Conservation (phyloP, 1,140 invertebrate genomes). For the Yoshiicerus persimilis region DNA sequence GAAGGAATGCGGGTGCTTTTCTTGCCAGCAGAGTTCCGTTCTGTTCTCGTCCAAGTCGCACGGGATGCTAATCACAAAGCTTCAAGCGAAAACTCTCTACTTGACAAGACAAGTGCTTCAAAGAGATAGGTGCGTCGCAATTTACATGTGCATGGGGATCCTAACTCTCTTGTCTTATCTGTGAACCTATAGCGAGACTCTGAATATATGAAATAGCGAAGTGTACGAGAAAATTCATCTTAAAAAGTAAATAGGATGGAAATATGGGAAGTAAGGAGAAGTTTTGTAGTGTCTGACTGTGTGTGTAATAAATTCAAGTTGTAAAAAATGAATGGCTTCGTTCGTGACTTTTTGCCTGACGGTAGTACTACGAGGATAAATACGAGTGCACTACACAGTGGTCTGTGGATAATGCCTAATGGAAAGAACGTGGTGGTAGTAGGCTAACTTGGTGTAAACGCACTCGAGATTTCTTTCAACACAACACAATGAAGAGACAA, state of each 20-base stretch:
- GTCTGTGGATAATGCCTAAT: not conserved
- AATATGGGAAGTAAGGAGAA: not conserved
- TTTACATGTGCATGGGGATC: not conserved
- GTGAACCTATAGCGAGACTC: too few species aligned
- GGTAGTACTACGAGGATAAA: not conserved
- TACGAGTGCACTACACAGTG: not conserved
- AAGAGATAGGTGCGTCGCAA: not conserved
- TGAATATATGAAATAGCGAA: not conserved
- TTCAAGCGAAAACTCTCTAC: not conserved
- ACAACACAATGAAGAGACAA: not conserved
- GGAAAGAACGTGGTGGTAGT: not conserved
- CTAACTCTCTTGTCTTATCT: too few species aligned
- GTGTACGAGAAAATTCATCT: not conserved
- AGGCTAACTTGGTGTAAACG: not conserved
- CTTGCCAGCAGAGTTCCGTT: not conserved
- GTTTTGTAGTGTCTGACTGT: not conserved
- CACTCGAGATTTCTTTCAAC: not conserved
- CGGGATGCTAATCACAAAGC: not conserved
- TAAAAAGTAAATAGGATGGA: not conserved
- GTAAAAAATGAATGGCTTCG: slow-evolving; percentile 6
- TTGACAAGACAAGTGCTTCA: not conserved
- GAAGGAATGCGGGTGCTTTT: not conserved
- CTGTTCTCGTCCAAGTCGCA: not conserved
- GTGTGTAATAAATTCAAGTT: not conserved
- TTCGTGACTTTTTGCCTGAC: slow-evolving; percentile 4